Evolutionary conservation across 2,888 invertebrate species (phyloP), one percentile per base, ranked within the genome.

Genomic region (Rotaria macrura): DNA sequence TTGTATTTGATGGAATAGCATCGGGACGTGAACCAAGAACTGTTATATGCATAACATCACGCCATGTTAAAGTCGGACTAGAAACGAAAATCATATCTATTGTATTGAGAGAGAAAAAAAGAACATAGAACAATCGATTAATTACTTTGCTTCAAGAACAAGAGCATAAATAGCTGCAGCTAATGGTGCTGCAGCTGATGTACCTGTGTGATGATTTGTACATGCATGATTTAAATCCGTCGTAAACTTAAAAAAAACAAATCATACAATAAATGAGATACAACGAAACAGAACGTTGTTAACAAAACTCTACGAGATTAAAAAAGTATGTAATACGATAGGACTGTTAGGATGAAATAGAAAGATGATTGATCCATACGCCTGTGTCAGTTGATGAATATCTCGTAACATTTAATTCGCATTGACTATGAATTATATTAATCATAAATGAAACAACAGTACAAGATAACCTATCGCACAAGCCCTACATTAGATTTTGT

Each of bases 91-190:
- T 49, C 10, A 49, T 12, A 12, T 14, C 14, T 49, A 49, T n/a
- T n/a, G n/a, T n/a, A n/a, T n/a, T n/a, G n/a, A n/a, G n/a, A n/a
- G n/a, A n/a, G n/a, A n/a, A n/a, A n/a, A n/a, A n/a, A n/a, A n/a
- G n/a, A n/a, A n/a, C n/a, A n/a, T n/a, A n/a, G n/a, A n/a, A n/a
- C 14, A 49, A 49, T 49, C 17, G 12, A 49, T 12, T 65, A 93
- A 93, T 7, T 96, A 95, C 91, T 96, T 96, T 29, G 94, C 95
- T 92, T 96, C 94, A 85, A 97, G 92, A 79, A 94, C 94, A 87
- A 97, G 92, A 84, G 96, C 96, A 84, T 96, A 93, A 88, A 96
- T 95, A 49, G 95, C 96, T 38, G 96, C 95, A 10, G 96, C 96
- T 87, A 96, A 92, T 57, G 96, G 96, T 25, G 96, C 96, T 2